Percentiles rank a stretch among this genome's conserved stretches.
Conservation (phyloP, 2,888 invertebrate species). For the Loripinus fragilis region DNA sequence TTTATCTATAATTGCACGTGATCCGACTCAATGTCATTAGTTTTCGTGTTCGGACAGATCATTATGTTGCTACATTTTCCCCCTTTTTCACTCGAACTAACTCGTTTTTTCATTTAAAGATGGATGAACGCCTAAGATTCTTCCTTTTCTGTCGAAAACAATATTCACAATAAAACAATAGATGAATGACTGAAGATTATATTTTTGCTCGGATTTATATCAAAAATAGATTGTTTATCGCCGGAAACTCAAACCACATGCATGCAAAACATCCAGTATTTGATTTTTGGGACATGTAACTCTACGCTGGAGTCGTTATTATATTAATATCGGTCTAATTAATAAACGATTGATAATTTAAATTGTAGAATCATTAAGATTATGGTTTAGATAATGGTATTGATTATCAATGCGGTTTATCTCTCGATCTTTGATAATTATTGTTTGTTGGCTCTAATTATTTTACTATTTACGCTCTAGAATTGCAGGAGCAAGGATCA, state of each 20-base stretch:
- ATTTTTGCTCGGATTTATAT: constrained; percentile 27
- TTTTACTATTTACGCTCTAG: background rate
- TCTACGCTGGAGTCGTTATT: background rate
- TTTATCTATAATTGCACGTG: too few relatives aligned
- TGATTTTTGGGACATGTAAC: background rate
- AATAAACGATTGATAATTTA: constrained; percentile 3
- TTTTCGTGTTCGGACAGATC: too few relatives aligned
- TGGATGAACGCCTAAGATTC: background rate
- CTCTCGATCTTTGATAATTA: background rate
- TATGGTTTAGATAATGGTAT: constrained; percentile 9
- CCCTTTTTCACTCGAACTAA: too few relatives aligned
- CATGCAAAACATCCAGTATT: background rate
- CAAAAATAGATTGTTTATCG: constrained; percentile 1
- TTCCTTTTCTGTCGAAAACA: background rate
- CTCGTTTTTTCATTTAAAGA: too few relatives aligned
- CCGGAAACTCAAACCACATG: background rate
- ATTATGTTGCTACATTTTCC: too few relatives aligned
- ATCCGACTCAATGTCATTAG: too few relatives aligned
- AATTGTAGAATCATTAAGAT: constrained; percentile 12
- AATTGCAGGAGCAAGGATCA: background rate
- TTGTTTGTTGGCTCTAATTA: background rate
- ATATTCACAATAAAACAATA: background rate
- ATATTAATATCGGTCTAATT: background rate
- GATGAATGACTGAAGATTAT: constrained; percentile 10
- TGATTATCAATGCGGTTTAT: constrained; percentile 5